Conservation (phyloP, 2,797 vertebrate species). For the Sebastiscus tertius region DNA sequence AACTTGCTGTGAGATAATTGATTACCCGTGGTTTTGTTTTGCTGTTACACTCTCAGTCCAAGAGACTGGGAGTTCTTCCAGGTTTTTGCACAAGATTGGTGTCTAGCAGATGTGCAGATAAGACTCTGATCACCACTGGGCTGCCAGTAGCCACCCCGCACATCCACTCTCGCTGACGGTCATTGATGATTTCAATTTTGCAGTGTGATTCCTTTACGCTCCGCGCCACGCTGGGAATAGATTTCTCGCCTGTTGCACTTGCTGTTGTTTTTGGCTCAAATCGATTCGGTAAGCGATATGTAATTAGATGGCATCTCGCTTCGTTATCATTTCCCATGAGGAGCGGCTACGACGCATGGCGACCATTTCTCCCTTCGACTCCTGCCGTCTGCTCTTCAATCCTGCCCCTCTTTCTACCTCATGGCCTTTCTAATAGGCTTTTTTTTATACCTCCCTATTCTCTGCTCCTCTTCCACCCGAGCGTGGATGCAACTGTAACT, state of each 20-base stretch:
- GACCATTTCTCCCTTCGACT: conserved; percentile 28
- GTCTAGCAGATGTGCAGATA: conserved; percentile 69
- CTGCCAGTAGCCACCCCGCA: conserved; percentile 44
- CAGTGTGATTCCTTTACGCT: conserved; percentile 58
- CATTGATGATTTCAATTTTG: conserved; percentile 80
- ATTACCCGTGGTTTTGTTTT: conserved; percentile 59
- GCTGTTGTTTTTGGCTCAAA: conserved; percentile 71
- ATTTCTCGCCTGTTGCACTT: conserved; percentile 73
- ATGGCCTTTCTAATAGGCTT: conserved; percentile 21
- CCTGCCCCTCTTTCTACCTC: conserved; percentile 23
- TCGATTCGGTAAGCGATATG: conserved; percentile 76
- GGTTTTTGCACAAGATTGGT: conserved; percentile 55
- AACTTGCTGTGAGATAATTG: conserved; percentile 49
- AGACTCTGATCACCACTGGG: conserved; percentile 61
- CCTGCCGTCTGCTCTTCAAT: conserved; percentile 36
- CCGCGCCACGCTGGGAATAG: conserved; percentile 61
- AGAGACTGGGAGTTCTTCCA: conserved; percentile 67
- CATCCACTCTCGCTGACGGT: conserved; percentile 62
- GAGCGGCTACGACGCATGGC: conserved; percentile 13
- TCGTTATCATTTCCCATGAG: conserved; percentile 65
- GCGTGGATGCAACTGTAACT: conserved; percentile 9
- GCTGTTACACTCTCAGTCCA: conserved; percentile 25
- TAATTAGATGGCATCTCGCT: conserved; percentile 72
- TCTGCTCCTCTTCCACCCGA: neutral
- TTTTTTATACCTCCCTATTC: neutral